phyloP scores from a whole-genome alignment of 2,113 vertebrate genomes.

The Carlito syrichta region DNA sequence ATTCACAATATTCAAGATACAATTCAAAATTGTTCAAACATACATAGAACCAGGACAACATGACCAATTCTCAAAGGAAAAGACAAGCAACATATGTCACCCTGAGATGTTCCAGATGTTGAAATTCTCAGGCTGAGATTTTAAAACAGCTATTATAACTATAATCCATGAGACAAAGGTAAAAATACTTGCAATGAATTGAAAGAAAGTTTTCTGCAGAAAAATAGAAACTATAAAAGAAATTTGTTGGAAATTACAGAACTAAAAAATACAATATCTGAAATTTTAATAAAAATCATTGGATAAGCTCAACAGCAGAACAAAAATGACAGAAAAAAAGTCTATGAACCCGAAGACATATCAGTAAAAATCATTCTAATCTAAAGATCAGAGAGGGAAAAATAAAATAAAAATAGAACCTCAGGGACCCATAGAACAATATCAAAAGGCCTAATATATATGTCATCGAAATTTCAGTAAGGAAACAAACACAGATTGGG shows the following conservation, averaged over 20 bases:
- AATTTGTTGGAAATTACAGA: background rate
- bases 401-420: background rate
- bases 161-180: background rate
- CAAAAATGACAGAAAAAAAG: background rate
- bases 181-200: background rate
- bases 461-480: background rate
- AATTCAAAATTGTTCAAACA: background rate
- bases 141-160: background rate
- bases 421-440: background rate
- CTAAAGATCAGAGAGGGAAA: background rate
- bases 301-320: background rate
- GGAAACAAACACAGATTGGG: background rate
- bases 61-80: background rate
- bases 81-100: background rate
- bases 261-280: background rate
- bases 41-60: background rate
- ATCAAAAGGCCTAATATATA: background rate
- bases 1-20: background rate
- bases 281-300: background rate
- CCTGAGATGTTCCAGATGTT: background rate
- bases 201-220: constrained; percentile 1
- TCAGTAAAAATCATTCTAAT: background rate
- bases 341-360: background rate
- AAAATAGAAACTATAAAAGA: background rate
- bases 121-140: background rate